Evolutionary conservation across 2,113 vertebrate species (phyloP).

Genomic region (Geococcyx californianus): DNA sequence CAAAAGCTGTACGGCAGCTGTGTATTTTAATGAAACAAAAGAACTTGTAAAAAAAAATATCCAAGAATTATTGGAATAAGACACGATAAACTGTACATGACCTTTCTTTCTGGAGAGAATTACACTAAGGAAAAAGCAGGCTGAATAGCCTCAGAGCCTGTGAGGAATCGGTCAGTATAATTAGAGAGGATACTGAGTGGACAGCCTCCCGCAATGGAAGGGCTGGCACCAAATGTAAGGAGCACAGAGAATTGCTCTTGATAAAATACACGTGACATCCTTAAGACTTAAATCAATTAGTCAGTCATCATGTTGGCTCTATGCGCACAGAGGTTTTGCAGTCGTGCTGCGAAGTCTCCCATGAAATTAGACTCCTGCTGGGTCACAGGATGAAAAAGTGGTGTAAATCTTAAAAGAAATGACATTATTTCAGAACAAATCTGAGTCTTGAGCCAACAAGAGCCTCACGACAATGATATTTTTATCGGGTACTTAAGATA

Average conservation of each 20-base stretch:
- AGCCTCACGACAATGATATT: background rate
- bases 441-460: background rate
- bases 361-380: background rate
- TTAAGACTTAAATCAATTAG: background rate
- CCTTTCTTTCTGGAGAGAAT: background rate
- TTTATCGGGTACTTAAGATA: background rate
- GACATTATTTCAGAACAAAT: background rate
- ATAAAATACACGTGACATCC: background rate
- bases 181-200: background rate
- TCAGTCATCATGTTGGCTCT: background rate
- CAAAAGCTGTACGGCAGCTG: background rate
- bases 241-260: background rate
- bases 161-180: background rate
- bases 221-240: background rate
- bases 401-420: background rate
- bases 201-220: background rate
- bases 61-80: background rate
- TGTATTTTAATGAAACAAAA: background rate
- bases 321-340: background rate
- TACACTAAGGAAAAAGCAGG: background rate
- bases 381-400: background rate
- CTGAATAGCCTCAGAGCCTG: background rate
- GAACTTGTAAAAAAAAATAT: background rate
- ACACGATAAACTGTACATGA: background rate
- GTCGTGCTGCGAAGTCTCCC: background rate